Evolutionary conservation across 1,140 invertebrate species (phyloP), one percentile per base, ranked within the genome.

Genomic region (Drosophila repleta): DNA sequence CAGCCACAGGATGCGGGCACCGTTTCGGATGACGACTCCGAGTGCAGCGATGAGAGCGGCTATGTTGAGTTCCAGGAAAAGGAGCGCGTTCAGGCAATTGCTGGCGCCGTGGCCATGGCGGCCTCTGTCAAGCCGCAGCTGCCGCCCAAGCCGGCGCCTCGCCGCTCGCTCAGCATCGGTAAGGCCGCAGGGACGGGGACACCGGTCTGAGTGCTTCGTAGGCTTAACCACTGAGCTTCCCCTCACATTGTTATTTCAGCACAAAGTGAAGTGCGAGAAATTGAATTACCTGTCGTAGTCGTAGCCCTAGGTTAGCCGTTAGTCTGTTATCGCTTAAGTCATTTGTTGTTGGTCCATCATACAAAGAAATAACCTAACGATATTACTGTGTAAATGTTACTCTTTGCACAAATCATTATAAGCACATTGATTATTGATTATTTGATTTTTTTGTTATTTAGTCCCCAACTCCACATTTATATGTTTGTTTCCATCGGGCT

Each of bases 41-140:
- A 92, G 55, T 83, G 79, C 74, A 94, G 93, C 78, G 93, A 94
- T 74, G 93, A 94, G 69, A 93, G 93, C 62, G 93, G 93, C 26
- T 93, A 94, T 78, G 93, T 93, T 20, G 93, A 94, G 76, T 92
- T 80, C 68, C 91, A 92, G 67, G 91, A 91, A 45, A 77, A 88
- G 63, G 80, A 83, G 49, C 77, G 74, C 13, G 46, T 49, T 24
- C 37, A 62, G 24, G 26, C 69, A 7, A 53, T 20, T 56, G 67
- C 53, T 24, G 53, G 37, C 39, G 21, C 58, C 51, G 56, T 49
- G 10, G 46, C 46, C 5, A 60, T 45, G 21, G 45, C 67, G 4
- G 63, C 56, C 6, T 5, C 65, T 2, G 53, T 76, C 1, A 83
- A 90, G 68, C 90, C 90, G 39, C 74, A 84, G 52, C 49, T 85